A percentile compares a stretch with the other conserved stretches of the same genome.
Conservation (phyloP, 2,113 vertebrate species). For the Nesogale talazaci region DNA sequence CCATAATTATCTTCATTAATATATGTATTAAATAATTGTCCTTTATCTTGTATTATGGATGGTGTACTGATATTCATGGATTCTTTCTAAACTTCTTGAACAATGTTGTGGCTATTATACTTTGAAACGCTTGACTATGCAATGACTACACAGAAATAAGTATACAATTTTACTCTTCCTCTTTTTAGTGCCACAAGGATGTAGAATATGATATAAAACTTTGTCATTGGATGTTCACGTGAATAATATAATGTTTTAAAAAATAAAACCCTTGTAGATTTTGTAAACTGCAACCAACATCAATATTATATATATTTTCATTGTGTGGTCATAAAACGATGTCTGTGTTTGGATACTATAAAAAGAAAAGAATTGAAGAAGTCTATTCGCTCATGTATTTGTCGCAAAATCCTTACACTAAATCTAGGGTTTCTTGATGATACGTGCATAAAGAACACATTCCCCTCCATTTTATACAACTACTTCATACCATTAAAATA, state of each 20-base stretch:
- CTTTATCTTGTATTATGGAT: not conserved
- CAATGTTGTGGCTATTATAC: not conserved
- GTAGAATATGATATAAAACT: not conserved
- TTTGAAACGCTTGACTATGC: not conserved
- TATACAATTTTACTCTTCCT: not conserved
- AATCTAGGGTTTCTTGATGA: not conserved
- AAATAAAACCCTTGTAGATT: constrained; percentile 32
- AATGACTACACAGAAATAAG: not conserved
- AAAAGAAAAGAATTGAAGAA: not conserved
- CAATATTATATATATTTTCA: not conserved
- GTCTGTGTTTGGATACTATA: constrained; percentile 23
- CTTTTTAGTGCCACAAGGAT: constrained; percentile 26
- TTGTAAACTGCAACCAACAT: not conserved
- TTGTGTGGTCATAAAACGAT: constrained; percentile 9
- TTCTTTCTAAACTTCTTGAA: not conserved
- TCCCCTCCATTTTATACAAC: not conserved
- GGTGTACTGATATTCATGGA: not conserved
- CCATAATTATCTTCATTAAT: not conserved
- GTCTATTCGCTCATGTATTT: not conserved
- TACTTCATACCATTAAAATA: not conserved
- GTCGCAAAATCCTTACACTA: not conserved
- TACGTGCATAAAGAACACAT: not conserved
- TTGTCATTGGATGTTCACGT: constrained; percentile 28
- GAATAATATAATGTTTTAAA: constrained; percentile 38
- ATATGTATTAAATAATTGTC: not conserved